Percentiles rank a stretch among this genome's conserved stretches.
phyloP scores from a whole-genome alignment of 92 coral and sea anemone genomes.

The Bergia puertoricense region DNA sequence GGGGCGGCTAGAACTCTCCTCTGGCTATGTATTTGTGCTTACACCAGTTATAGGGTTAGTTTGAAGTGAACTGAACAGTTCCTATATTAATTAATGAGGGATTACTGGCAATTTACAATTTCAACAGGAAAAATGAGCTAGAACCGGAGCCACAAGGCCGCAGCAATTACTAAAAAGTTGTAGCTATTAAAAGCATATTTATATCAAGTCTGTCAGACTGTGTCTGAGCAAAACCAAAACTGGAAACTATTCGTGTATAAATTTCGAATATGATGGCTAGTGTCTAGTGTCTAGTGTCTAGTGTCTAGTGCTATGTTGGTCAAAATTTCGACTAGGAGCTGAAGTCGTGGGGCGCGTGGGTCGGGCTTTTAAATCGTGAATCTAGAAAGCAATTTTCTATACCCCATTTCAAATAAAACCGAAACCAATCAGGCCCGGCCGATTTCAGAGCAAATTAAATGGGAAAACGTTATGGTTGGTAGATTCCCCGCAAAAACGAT shows the following conservation, averaged over 20 bases:
- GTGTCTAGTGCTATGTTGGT: not conserved
- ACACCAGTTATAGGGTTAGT: not conserved
- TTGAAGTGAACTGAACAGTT: not conserved
- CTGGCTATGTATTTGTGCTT: not conserved
- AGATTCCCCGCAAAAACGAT: no score
- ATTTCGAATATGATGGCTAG: not conserved
- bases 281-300: not conserved
- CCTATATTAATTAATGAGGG: not conserved
- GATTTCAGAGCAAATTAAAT: no score
- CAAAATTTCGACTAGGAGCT: no score
- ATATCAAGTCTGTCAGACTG: not conserved
- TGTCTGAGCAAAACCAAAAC: not conserved
- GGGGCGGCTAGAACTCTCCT: no score
- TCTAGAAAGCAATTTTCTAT: no score
- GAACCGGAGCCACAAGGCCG: constrained; percentile 9
- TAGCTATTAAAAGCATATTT: not conserved
- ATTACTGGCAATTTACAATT: not conserved
- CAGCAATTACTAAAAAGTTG: not conserved
- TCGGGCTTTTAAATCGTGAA: no score
- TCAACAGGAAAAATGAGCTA: not conserved
- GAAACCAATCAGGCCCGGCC: no score
- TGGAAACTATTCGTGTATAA: not conserved
- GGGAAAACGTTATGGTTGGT: no score
- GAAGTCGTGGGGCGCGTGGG: no score
- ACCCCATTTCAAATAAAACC: no score